Percentiles rank a stretch among this genome's conserved stretches.
Evolutionary conservation across 1,140 invertebrate species (phyloP).

Genomic region (Brachionus plicatilis): DNA sequence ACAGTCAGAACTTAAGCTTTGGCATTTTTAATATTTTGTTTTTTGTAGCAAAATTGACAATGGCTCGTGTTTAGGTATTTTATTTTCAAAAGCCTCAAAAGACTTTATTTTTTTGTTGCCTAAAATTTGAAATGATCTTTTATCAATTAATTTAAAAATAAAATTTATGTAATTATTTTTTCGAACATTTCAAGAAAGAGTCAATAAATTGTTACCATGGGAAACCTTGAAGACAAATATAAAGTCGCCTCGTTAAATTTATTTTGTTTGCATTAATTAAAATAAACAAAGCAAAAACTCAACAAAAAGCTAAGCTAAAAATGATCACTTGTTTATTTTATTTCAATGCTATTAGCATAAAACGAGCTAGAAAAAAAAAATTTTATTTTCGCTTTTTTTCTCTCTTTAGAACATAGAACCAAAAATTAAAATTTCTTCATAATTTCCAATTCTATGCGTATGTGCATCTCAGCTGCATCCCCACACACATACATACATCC

Average conservation of each 20-base stretch:
- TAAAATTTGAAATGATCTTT: too few species aligned
- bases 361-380: neutral
- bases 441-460: neutral
- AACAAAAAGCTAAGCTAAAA: neutral
- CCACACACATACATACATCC: neutral
- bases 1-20: too few species aligned
- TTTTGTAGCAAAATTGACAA: too few species aligned
- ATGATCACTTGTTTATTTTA: conserved; percentile 5
- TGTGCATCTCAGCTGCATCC: neutral
- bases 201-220: neutral
- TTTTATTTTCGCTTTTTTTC: neutral
- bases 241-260: neutral
- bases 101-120: too few species aligned
- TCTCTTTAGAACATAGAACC: neutral
- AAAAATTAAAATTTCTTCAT: neutral
- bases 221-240: conserved; percentile 1
- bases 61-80: too few species aligned
- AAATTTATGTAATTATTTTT: too few species aligned
- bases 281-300: neutral
- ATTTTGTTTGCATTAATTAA: conserved; percentile 10
- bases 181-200: too few species aligned
- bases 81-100: too few species aligned
- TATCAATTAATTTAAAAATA: too few species aligned
- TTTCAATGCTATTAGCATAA: conserved; percentile 1
- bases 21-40: too few species aligned